These are phyloP conservation scores for Indri indri DNA, from an alignment of 2,113 vertebrate genomes.

Conservation along the genomic window DNA sequence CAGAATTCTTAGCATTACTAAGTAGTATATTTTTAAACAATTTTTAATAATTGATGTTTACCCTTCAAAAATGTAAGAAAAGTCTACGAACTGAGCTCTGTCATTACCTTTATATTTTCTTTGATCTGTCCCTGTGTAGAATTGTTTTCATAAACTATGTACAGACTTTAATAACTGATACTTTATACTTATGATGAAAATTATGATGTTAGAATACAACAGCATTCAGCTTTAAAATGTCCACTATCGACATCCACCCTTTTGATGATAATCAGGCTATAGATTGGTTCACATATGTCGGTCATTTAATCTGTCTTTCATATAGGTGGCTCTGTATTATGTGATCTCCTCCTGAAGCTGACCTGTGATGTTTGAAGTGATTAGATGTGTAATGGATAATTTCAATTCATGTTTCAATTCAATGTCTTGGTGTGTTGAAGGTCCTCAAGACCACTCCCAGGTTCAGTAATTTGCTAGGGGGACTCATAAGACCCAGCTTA, in stretches of 20 bases:
- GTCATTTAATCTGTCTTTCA: neutral
- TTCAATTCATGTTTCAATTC: neutral
- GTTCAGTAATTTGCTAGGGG: neutral
- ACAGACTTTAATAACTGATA: neutral
- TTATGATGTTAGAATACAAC: neutral
- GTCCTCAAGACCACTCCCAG: neutral
- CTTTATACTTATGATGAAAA: neutral
- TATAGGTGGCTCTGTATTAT: neutral
- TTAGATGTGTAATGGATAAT: neutral
- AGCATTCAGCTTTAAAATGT: neutral
- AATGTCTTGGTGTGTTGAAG: neutral
- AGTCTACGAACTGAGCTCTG: neutral
- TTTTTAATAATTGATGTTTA: neutral
- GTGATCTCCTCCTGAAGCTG: neutral
- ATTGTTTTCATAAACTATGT: neutral
- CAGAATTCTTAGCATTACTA: neutral
- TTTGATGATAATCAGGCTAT: neutral
- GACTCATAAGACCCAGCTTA: neutral
- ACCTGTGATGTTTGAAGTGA: neutral
- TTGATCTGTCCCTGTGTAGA: neutral
- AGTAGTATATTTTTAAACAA: neutral
- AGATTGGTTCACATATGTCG: neutral
- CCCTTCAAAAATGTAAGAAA: neutral
- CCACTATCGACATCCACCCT: neutral
- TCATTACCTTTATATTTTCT: neutral